Evolutionary conservation across 2,113 vertebrate genomes (phyloP).

Genomic region (Atractosteus spatula): DNA sequence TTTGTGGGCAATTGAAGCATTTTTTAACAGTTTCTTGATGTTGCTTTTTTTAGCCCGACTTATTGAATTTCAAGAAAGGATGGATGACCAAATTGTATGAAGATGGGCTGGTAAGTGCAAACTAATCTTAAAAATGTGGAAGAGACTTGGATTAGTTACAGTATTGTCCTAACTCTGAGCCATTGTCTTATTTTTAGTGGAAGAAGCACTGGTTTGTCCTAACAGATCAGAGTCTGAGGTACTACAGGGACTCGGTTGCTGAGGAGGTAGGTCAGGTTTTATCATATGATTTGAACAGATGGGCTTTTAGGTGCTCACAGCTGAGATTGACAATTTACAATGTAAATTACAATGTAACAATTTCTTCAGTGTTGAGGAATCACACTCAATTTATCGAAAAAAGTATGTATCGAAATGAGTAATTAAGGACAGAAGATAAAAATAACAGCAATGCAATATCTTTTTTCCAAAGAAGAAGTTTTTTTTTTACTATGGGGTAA

Average conservation of each 20-base stretch:
- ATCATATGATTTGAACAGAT: no score
- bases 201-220: conserved; percentile 99
- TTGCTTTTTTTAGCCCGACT: conserved; percentile 75
- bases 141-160: neutral
- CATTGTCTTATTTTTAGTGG: conserved; percentile 68
- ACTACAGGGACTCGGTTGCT: conserved; percentile 90
- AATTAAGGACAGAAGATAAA: no score
- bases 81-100: conserved; percentile 97
- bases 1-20: neutral
- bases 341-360: no score
- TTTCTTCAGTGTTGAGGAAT: no score
- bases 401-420: no score
- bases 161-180: neutral
- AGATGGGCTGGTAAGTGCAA: conserved; percentile 82
- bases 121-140: no score
- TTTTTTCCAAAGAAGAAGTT: no score
- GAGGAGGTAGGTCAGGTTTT: conserved; percentile 78
- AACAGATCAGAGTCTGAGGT: conserved; percentile 90
- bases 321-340: no score
- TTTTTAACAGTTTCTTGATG: conserved; percentile 12
- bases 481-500: no score
- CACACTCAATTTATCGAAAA: no score
- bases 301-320: no score
- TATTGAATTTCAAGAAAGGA: conserved; percentile 98
- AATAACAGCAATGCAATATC: no score